phyloP scores from a whole-genome alignment of 2,113 vertebrate species.

The Microtus ochrogaster region DNA sequence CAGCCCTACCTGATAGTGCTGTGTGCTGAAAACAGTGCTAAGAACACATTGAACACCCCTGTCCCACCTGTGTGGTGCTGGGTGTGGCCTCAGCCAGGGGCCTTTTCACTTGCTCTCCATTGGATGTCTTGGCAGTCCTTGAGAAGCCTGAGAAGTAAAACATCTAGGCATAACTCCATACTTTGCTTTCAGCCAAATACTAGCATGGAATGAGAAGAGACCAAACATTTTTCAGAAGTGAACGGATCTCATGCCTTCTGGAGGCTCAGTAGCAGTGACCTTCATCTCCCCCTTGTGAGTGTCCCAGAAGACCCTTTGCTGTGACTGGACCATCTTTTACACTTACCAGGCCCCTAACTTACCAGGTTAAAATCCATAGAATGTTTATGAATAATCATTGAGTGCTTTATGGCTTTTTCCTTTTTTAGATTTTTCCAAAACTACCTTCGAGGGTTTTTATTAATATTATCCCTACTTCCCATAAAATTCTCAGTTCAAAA shows the following conservation, averaged over 20 bases:
- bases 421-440: constrained; percentile 36
- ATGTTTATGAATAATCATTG: neutral
- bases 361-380: neutral
- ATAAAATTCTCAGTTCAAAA: constrained; percentile 34
- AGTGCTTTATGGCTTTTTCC: neutral
- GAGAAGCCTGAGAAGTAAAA: neutral
- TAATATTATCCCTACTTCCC: neutral
- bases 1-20: neutral
- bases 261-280: neutral
- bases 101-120: neutral
- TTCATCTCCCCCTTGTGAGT: neutral
- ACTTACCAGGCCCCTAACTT: neutral
- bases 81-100: neutral
- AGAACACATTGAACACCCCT: neutral
- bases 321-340: neutral
- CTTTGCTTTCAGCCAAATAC: neutral
- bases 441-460: neutral
- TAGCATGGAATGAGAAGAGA: neutral
- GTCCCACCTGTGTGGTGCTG: neutral
- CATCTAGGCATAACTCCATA: neutral
- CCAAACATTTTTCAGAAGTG: neutral
- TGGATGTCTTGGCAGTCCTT: neutral
- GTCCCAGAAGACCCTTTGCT: neutral
- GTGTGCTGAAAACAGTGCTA: neutral
- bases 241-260: neutral